Evolutionary conservation across 2,888 invertebrate genomes (phyloP), one percentile per base, ranked within the genome.

Genomic region (Nesidiocoris tenuis): DNA sequence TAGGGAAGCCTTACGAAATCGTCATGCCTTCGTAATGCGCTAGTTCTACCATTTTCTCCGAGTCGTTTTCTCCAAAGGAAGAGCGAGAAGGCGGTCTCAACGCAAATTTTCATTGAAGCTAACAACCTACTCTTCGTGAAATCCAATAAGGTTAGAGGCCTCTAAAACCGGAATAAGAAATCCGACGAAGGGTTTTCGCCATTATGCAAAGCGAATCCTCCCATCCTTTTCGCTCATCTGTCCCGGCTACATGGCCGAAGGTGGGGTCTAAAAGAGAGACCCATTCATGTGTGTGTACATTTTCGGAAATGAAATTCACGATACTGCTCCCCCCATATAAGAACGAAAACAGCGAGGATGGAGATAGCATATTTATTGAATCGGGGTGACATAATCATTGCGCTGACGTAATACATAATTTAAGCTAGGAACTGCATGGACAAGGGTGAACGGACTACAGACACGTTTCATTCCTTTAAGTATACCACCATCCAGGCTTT

Each of bases 131-230:
- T 12, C 39, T 12, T 39, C 12, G 5, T 63, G 22, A 21, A 63
- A 63, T 21, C 63, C 18, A 63, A 63, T 63, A 21, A 63, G 21
- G 23, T 19, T 2, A 18, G 63, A 16, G 12, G 23, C 19, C 63
- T 21, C 63, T 17, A 2, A 63, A 63, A 63, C 21, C 23, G 21
- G 63, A 23, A 63, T 63, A 63, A 63, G 63, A 23, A 21, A 22
- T 63, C 22, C 63, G 17, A 63, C 63, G 21, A 21, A 22, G 21
- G 22, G 2, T 17, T 22, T 22, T 23, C 22, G 21, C 63, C 21
- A 63, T 63, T 63, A 63, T 63, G 63, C 22, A 63, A 63, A 63
- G 22, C 23, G 63, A 63, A 63, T 21, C 63, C 23, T 9, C 63
- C 63, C 1, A 9, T 63, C 39, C 39, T 39, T 7, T 39, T 12